A percentile compares a stretch with the other conserved stretches of the same genome.
These are phyloP conservation scores for Anaspis maculata DNA, from an alignment of 2,888 invertebrate genomes.

Conservation along the genomic window DNA sequence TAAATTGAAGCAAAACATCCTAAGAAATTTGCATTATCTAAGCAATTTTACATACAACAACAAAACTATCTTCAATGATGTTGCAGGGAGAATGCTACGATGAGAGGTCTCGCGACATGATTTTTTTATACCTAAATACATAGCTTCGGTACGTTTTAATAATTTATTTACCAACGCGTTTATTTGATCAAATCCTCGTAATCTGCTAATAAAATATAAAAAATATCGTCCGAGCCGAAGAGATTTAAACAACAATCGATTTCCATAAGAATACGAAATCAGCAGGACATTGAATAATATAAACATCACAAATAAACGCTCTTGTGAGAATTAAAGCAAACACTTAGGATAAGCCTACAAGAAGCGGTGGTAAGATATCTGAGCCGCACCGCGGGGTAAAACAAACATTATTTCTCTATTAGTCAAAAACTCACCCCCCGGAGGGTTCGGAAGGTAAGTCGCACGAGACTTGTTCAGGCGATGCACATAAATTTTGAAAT, in stretches of 20 bases:
- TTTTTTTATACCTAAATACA: no score
- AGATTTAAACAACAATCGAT: conserved; percentile 15
- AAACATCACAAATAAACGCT: conserved; percentile 9
- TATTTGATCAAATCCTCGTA: conserved; percentile 8
- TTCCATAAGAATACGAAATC: conserved; percentile 15
- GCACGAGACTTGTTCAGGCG: no score
- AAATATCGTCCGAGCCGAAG: conserved; percentile 8
- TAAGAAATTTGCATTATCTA: no score
- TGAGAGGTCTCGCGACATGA: no score
- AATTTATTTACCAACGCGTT: conserved; percentile 9
- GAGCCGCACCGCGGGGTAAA: conserved; percentile 10
- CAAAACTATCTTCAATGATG: no score
- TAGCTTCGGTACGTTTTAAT: no score
- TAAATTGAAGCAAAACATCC: no score
- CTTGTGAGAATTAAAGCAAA: conserved; percentile 11
- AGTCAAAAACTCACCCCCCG: conserved; percentile 18
- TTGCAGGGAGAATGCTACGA: no score
- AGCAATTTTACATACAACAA: no score
- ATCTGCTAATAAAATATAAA: conserved; percentile 11
- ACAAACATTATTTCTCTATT: conserved; percentile 21
- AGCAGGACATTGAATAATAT: conserved; percentile 14
- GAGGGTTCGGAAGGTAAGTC: conserved; percentile 1
- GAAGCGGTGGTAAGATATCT: conserved; percentile 14
- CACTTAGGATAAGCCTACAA: conserved; percentile 14
- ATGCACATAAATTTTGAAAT: no score